Evolutionary conservation across 92 coral and sea anemone species (phyloP), one percentile per base, ranked within the genome.

Genomic region (Plumapathes pennacea): DNA sequence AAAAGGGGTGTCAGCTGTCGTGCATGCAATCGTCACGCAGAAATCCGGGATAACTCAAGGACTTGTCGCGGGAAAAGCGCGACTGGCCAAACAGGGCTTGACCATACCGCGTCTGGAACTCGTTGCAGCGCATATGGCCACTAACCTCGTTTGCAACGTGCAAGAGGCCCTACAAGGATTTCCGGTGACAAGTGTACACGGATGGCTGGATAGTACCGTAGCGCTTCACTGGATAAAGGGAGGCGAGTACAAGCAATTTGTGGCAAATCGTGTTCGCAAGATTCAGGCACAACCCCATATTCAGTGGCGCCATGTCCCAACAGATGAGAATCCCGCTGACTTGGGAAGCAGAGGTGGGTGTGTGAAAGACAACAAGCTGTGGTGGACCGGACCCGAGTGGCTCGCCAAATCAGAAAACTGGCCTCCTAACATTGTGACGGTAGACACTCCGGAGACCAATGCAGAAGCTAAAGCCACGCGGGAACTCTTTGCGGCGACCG

Each of bases 41-140:
- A 62, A 25, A 22, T 49, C 60, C 28, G 62, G 54, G 3, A 20
- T 29, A 18, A 45, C 12, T 23, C 55, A 32, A 31, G 57, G 69
- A 1, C 57, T 62, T 18, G 38, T 62, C 22, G 24, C 69, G 46
- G 69, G 42, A 13, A 62, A 62, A 15, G 28, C 55, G 12, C 38
- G 42, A 10, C 24, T 62, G 23, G 26, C 69, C 1, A 31, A 62
- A 28, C 20, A 31, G 25, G 69, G 57, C 10, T 55, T 62, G 14
- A 62, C 69, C 13, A 62, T 62, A 28, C 74, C 74, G 28, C 26
- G 74, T 25, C 53, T 38, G 54, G 74, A 67, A 42, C 22, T 67
- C 12, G 62, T 53, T 18, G 50, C 74, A 15, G 62, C 61, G 10
- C 63, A 66, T 44, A 67, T 54, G 73, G 64, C 64, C 3, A 50